phyloP scores from a whole-genome alignment of 1,140 invertebrate species.

The Bathynomus jamesi region DNA sequence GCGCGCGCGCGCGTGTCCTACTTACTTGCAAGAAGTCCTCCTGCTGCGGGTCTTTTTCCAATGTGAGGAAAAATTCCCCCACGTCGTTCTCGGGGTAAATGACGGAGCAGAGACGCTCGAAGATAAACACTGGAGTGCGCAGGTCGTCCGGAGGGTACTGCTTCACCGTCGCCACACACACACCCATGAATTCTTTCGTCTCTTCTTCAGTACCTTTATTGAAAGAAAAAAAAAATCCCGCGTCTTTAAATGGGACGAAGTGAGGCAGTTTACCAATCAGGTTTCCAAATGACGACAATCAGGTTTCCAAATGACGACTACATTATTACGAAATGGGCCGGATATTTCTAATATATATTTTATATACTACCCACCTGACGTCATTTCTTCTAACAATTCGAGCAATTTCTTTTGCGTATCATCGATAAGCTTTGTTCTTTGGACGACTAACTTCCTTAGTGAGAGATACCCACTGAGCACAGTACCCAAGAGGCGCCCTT shows the following conservation, averaged over 20 bases:
- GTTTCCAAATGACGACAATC: too few species aligned
- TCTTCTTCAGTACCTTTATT: conserved; percentile 81
- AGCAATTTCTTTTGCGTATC: conserved; percentile 93
- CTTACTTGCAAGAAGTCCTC: conserved; percentile 83
- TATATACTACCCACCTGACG: conserved; percentile 74
- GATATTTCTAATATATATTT: too few species aligned
- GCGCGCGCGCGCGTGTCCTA: background rate
- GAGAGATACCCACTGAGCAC: conserved; percentile 90
- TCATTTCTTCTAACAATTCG: conserved; percentile 92
- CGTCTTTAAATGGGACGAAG: too few species aligned
- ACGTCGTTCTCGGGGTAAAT: conserved; percentile 96
- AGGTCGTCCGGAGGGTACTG: conserved; percentile 88
- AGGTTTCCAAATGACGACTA: too few species aligned
- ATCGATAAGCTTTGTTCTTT: conserved; percentile 88
- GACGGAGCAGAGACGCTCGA: conserved; percentile 92
- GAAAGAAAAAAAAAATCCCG: background rate
- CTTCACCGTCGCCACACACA: conserved; percentile 91
- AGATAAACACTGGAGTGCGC: conserved; percentile 87
- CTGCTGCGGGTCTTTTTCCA: conserved; percentile 97
- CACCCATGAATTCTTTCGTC: conserved; percentile 92
- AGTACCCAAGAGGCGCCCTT: conserved; percentile 75
- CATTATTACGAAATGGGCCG: too few species aligned
- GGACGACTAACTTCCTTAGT: conserved; percentile 79
- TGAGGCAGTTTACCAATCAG: background rate
- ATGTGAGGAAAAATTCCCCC: conserved; percentile 88